Percentiles rank a stretch among this genome's conserved stretches.
Evolutionary conservation across 2,113 vertebrate species (phyloP).

Genomic region (Actenoides hombroni): DNA sequence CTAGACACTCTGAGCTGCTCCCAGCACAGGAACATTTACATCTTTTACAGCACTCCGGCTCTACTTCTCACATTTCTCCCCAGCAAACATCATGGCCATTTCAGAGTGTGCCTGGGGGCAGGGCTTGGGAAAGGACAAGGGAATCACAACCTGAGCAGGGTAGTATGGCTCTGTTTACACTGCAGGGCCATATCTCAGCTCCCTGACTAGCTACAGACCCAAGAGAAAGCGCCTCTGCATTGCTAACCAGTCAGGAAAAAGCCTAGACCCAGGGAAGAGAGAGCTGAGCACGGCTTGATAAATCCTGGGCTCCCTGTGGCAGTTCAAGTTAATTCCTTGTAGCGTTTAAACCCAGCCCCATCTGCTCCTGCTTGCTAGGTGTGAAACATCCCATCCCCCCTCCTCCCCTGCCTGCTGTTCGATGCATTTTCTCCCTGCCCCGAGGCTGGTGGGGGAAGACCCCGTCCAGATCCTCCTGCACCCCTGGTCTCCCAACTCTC

Average conservation of each 20-base stretch:
- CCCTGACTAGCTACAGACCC: slow-evolving; percentile 15
- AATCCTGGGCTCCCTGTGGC: neutral
- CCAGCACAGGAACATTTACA: slow-evolving; percentile 81
- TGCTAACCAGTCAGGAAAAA: neutral
- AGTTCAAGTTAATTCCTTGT: neutral
- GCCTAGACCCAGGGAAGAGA: neutral
- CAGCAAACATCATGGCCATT: slow-evolving; percentile 5
- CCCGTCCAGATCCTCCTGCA: fast-evolving
- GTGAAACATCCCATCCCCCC: slow-evolving; percentile 51
- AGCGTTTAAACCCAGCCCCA: neutral
- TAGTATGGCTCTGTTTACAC: slow-evolving; percentile 23
- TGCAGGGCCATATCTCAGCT: slow-evolving; percentile 8
- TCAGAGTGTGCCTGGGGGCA: slow-evolving; percentile 25
- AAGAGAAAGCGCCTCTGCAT: neutral
- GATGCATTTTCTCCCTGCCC: neutral
- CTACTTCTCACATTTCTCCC: slow-evolving; percentile 42
- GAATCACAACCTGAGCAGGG: neutral
- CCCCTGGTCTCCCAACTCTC: neutral
- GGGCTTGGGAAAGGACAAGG: neutral
- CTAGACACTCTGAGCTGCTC: slow-evolving; percentile 83
- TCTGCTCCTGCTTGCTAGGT: slow-evolving; percentile 40
- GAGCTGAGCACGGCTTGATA: neutral
- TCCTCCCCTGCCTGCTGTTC: neutral
- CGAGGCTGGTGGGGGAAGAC: neutral
- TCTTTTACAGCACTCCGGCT: slow-evolving; percentile 71